Evolutionary conservation across 1,140 invertebrate species (phyloP).

Genomic region (Eubasilissa regina): DNA sequence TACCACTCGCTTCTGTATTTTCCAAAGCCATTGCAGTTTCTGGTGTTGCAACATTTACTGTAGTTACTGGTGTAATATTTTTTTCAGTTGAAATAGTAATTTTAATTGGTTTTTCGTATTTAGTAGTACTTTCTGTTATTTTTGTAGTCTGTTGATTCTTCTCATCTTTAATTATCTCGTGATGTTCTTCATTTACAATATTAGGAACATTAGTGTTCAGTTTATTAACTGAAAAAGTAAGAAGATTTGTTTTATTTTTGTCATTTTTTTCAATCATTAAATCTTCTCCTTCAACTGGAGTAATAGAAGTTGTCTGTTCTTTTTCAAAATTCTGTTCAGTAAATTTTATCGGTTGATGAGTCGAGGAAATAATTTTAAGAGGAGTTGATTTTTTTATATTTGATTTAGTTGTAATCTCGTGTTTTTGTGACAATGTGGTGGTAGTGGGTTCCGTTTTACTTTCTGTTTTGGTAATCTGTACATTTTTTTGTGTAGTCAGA

Average conservation of each 20-base stretch:
- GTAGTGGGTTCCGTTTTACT: not conserved
- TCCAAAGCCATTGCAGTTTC: not conserved
- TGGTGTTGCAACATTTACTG: slow-evolving; percentile 62
- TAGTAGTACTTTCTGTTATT: slow-evolving; percentile 49
- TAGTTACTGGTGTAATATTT: slow-evolving; percentile 50
- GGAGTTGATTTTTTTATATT: not conserved
- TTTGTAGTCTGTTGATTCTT: slow-evolving; percentile 25
- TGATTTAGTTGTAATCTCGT: not conserved
- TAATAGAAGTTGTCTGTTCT: slow-evolving; percentile 53
- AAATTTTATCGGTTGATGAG: slow-evolving; percentile 30
- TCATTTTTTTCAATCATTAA: not conserved
- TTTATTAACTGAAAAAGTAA: not conserved
- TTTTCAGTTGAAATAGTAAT: slow-evolving; percentile 57
- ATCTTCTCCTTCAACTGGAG: not conserved
- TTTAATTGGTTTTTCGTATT: slow-evolving; percentile 58
- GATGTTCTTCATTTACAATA: slow-evolving; percentile 14
- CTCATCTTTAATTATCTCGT: not conserved
- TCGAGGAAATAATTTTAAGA: slow-evolving; percentile 36
- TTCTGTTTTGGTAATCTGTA: not conserved
- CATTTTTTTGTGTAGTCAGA: not conserved
- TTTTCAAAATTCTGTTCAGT: slow-evolving; percentile 20
- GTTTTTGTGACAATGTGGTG: not conserved
- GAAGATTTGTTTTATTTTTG: not conserved
- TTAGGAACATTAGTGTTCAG: not conserved
- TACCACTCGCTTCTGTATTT: slow-evolving; percentile 31